Conservation (phyloP, 2,797 vertebrate species). For the Pseudochaenichthys georgianus region DNA sequence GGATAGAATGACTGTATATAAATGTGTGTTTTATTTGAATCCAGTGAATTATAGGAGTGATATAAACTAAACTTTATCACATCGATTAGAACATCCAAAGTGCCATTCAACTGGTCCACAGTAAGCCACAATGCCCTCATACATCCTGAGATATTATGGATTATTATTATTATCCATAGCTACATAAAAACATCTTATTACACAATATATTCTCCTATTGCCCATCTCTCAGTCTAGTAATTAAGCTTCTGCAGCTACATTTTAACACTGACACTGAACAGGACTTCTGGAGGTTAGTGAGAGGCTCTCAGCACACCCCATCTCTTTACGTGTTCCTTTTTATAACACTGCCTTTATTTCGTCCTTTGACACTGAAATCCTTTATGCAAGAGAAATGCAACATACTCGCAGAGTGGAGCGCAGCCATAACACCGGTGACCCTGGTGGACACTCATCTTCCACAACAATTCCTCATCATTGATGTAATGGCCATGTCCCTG, state of each 20-base stretch:
- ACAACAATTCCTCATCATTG: constrained; percentile 51
- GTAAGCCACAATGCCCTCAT: constrained; percentile 5
- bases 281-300: not conserved
- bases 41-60: constrained; percentile 13
- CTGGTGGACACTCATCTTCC: constrained; percentile 55
- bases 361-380: constrained; percentile 24
- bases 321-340: constrained; percentile 6
- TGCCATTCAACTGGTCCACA: not conserved
- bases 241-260: constrained; percentile 6
- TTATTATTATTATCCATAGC: not conserved
- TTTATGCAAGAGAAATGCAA: constrained; percentile 31
- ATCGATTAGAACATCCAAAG: constrained; percentile 14
- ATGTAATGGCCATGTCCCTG: constrained; percentile 71
- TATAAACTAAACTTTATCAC: constrained; percentile 23
- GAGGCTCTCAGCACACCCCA: not conserved
- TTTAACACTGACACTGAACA: constrained; percentile 5
- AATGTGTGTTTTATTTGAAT: constrained; percentile 15
- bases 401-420: constrained; percentile 22
- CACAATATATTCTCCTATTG: not conserved
- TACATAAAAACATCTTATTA: not conserved
- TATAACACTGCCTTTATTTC: constrained; percentile 22
- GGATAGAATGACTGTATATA: constrained; percentile 14
- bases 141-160: not conserved
- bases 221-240: not conserved
- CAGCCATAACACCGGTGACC: constrained; percentile 43